Evolutionary conservation across 2,113 vertebrate species (phyloP).

Genomic region (Ptilonorhynchus violaceus): DNA sequence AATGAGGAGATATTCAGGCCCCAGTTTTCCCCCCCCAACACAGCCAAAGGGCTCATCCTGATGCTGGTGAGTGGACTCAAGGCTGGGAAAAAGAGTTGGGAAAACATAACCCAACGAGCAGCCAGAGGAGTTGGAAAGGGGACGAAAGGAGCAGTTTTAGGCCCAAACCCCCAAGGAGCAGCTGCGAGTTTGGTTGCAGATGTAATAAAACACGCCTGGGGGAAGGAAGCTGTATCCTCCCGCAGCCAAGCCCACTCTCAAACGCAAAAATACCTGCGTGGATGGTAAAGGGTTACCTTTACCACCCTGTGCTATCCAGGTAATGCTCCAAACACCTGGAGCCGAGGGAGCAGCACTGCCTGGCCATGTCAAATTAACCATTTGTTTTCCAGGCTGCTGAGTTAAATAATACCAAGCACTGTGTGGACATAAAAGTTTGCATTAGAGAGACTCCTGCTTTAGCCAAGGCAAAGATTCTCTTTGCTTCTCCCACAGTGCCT

Average conservation of each 20-base stretch:
- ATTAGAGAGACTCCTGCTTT: neutral
- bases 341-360: neutral
- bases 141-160: conserved; percentile 10
- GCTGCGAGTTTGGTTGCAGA: conserved; percentile 26
- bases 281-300: neutral
- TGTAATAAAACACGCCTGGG: conserved; percentile 47
- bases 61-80: neutral
- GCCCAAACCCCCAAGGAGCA: conserved; percentile 1
- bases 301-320: neutral
- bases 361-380: neutral
- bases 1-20: neutral
- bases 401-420: neutral
- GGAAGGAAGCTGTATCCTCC: conserved; percentile 15
- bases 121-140: neutral
- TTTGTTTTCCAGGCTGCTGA: neutral
- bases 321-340: neutral
- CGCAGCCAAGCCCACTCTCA: conserved; percentile 17
- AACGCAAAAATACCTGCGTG: neutral
- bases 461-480: neutral
- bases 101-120: neutral
- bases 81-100: neutral
- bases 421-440: neutral
- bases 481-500: neutral
- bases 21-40: neutral
- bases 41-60: neutral